A percentile compares a stretch with the other conserved stretches of the same genome.
These are phyloP conservation scores for Syngnathus typhle DNA, from an alignment of 2,113 vertebrate species.

Conservation along the genomic window DNA sequence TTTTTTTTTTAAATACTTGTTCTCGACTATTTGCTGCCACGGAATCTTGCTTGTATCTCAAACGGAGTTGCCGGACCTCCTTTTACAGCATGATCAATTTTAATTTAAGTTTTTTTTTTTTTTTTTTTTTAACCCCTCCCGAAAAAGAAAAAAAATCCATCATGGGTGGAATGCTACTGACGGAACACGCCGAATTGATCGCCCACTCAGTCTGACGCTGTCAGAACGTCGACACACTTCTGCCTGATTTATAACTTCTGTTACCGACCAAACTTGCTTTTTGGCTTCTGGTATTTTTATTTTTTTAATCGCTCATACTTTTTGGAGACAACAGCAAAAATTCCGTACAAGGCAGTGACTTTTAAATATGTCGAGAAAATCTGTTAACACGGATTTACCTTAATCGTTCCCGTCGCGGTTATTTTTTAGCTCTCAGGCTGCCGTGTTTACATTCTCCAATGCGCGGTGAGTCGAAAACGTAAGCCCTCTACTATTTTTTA, in stretches of 20 bases:
- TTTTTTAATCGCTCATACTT: not conserved
- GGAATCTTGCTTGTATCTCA: constrained; percentile 7
- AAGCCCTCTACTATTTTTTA: not conserved
- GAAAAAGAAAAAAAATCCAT: constrained; percentile 39
- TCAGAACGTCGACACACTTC: constrained; percentile 22
- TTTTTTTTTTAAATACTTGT: not conserved
- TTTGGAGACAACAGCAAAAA: not conserved
- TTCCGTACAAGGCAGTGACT: not conserved
- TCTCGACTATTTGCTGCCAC: not conserved
- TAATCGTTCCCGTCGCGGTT: not conserved
- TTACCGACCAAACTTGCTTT: constrained; percentile 2
- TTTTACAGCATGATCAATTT: constrained; percentile 32
- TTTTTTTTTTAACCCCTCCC: constrained; percentile 9
- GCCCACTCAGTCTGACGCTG: constrained; percentile 24
- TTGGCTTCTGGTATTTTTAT: not conserved
- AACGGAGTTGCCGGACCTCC: constrained; percentile 1
- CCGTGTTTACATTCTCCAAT: no score
- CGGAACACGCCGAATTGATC: constrained; percentile 33
- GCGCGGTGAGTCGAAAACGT: no score
- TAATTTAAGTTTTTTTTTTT: constrained; percentile 31
- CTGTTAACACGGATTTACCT: not conserved
- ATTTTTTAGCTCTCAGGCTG: no score
- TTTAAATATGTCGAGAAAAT: not conserved
- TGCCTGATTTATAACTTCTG: constrained; percentile 30
- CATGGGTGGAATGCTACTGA: constrained; percentile 23